Conservation (phyloP, 2,888 invertebrate species). For the Thera britannica region DNA sequence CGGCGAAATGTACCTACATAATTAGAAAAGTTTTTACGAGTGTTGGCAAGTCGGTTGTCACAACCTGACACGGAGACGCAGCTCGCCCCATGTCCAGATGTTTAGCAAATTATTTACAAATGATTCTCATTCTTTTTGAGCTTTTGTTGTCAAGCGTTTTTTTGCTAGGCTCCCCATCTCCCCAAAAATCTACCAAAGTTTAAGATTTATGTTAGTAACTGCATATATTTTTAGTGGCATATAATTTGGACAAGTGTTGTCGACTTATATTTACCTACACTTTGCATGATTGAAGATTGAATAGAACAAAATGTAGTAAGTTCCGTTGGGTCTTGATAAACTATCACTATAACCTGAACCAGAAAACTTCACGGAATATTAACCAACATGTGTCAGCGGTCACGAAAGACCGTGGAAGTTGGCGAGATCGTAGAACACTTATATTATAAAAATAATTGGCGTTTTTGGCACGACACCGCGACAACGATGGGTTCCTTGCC, state of each 20-base stretch:
- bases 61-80: constrained; percentile 54
- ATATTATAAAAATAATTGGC: constrained; percentile 76
- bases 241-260: too few species aligned
- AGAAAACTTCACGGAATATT: background rate
- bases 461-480: constrained; percentile 81
- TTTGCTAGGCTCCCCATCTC: background rate
- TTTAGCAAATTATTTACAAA: constrained; percentile 79
- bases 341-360: background rate
- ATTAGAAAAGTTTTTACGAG: constrained; percentile 84
- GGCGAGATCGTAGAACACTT: constrained; percentile 63
- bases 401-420: constrained; percentile 52
- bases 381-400: constrained; percentile 24
- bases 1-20: constrained; percentile 77
- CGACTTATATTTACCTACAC: too few species aligned
- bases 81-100: constrained; percentile 73
- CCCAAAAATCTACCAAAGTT: background rate
- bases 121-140: constrained; percentile 55
- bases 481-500: constrained; percentile 74
- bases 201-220: too few species aligned
- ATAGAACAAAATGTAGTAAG: too few species aligned
- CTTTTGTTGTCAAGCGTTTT: constrained; percentile 39
- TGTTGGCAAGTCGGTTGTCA: constrained; percentile 76
- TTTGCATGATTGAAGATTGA: too few species aligned
- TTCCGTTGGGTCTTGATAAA: background rate
- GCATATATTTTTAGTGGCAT: too few species aligned